These are phyloP conservation scores for Ips typographus DNA, from an alignment of 1,140 invertebrate species.

Conservation along the genomic window DNA sequence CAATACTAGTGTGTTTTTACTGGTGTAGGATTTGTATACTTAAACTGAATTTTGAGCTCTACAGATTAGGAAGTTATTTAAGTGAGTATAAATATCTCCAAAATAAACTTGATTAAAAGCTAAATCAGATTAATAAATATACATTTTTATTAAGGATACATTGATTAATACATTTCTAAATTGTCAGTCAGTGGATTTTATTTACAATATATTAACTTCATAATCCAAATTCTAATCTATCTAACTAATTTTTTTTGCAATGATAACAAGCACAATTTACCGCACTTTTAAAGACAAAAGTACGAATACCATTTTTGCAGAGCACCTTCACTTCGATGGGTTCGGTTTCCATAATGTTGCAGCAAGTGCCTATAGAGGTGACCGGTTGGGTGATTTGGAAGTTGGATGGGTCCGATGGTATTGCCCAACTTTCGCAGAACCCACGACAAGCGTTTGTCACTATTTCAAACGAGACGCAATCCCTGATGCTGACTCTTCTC, in stretches of 20 bases:
- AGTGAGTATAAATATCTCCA: too few relatives aligned
- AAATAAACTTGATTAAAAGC: too few relatives aligned
- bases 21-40: too few relatives aligned
- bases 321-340: slow-evolving; percentile 69
- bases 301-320: slow-evolving; percentile 73
- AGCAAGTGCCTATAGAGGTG: slow-evolving; percentile 85
- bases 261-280: slow-evolving; percentile 81
- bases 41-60: too few relatives aligned
- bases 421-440: slow-evolving; percentile 81
- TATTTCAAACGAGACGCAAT: slow-evolving; percentile 80
- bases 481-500: slow-evolving; percentile 74
- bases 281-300: slow-evolving; percentile 81
- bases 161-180: too few relatives aligned
- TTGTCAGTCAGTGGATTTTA: too few relatives aligned
- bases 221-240: not conserved
- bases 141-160: too few relatives aligned
- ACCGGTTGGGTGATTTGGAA: slow-evolving; percentile 71
- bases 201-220: not conserved
- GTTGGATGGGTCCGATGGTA: slow-evolving; percentile 63
- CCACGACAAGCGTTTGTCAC: slow-evolving; percentile 86
- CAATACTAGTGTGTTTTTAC: too few relatives aligned
- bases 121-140: too few relatives aligned
- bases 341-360: slow-evolving; percentile 85
- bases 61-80: too few relatives aligned
- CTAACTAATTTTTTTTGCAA: slow-evolving; percentile 74